Evolutionary conservation across 2,888 invertebrate species (phyloP), one percentile per base, ranked within the genome.

Genomic region (Xylota segnis): DNA sequence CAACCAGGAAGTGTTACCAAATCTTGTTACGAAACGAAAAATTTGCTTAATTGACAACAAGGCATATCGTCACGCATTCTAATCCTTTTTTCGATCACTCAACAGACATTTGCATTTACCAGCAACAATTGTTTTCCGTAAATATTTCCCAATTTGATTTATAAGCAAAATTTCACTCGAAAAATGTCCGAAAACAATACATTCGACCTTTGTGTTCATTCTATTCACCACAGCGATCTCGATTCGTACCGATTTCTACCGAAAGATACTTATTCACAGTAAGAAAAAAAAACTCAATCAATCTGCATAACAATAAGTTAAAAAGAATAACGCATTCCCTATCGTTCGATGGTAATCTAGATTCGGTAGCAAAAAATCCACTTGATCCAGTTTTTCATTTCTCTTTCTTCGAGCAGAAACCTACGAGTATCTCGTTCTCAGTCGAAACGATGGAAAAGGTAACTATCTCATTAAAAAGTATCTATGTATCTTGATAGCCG

Each of bases 331-430:
- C 40, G 37, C n/a, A 66, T 59, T 59, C 40, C 37, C 40, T 18
- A 59, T 59, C 59, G 27, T 34, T 47, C 32, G 27, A 52, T 47
- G 32, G n/a, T 14, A 52, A 18, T 50, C 66, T 32, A 58, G 6
- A 47, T 45, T 70, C 68, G 61, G 61, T 61, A 59, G 77, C 77
- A 61, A 77, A 77, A 70, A 52, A 43, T 71, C 37, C 61, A 63
- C 72, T 61, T 61, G 83, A 74, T 40, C 66, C 59, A 78, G 32
- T 61, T 77, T 61, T 77, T 59, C n/a, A 45, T 65, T 52, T 47
- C 40, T 47, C 34, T 66, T 61, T 47, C 43, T 66, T 45, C 12
- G 7, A 12, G n/a, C n/a, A 45, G 45, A 47, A 65, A 40, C 7
- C 32, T 32, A 14, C 10, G 14, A 23, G 47, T 65, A 65, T 66